Conservation (phyloP, 2,888 invertebrate genomes). For the Phortica magna region DNA sequence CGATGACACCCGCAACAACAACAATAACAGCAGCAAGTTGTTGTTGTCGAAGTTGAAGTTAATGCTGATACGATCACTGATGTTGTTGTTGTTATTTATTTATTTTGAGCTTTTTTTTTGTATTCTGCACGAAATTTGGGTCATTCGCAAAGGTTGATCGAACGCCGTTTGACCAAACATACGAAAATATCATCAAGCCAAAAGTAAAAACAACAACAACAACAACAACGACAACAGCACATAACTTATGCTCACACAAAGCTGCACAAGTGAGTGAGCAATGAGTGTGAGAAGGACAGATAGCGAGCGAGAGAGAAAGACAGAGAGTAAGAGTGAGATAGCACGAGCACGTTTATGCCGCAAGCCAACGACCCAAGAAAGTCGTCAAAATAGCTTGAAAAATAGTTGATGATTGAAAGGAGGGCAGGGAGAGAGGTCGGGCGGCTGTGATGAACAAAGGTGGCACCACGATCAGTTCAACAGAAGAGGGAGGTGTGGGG, state of each 20-base stretch:
- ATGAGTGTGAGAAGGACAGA: not conserved
- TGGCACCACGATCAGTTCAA: not conserved
- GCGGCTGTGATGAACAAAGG: not conserved
- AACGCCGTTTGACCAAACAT: conserved; percentile 35
- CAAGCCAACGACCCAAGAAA: conserved; percentile 15
- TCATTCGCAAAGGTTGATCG: conserved; percentile 68
- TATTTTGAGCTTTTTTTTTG: not conserved
- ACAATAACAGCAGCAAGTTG: not conserved
- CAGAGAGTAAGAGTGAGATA: not conserved
- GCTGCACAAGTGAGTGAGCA: not conserved
- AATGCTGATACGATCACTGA: not conserved
- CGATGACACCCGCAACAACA: not conserved
- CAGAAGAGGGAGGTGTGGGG: no score
- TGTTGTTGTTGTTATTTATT: not conserved
- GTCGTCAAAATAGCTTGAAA: not conserved
- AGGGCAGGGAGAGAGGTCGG: not conserved
- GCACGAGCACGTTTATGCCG: not conserved
- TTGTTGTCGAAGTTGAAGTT: not conserved
- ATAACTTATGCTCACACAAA: not conserved
- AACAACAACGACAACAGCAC: not conserved
- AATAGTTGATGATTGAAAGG: no score
- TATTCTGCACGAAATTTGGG: conserved; percentile 59
- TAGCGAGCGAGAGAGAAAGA: no score
- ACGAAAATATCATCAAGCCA: not conserved
- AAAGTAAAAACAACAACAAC: not conserved